phyloP scores from a whole-genome alignment of 2,113 vertebrate genomes.

The Trachemys scripta region DNA sequence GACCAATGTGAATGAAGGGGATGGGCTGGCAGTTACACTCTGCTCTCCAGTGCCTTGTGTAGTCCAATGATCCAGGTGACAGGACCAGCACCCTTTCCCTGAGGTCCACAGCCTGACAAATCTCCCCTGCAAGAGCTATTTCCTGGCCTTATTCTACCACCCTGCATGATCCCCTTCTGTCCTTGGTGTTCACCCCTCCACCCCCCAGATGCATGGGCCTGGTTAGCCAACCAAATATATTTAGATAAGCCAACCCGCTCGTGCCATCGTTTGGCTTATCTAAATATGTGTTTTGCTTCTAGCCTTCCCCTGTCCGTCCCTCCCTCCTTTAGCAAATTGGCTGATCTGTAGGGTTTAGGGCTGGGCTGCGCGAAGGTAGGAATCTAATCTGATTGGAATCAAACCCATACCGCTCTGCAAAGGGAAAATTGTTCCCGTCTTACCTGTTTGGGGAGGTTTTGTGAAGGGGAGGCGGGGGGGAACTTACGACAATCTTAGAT shows the following conservation, averaged over 20 bases:
- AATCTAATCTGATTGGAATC: not conserved
- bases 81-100: not conserved
- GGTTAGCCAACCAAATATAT: slow-evolving; percentile 27
- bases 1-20: not conserved
- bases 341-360: slow-evolving; percentile 25
- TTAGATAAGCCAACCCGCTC: not conserved
- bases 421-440: not conserved
- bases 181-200: not conserved
- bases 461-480: not conserved
- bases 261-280: slow-evolving; percentile 21
- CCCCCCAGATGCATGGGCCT: slow-evolving; percentile 27
- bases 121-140: not conserved
- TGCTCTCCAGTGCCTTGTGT: not conserved
- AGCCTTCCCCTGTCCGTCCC: accelerated
- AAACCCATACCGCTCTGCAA: not conserved
- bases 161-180: not conserved
- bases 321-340: slow-evolving; percentile 30
- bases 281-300: slow-evolving; percentile 6
- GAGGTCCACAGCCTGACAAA: not conserved
- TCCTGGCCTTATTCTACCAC: not conserved
- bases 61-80: accelerated
- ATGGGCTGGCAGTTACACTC: not conserved
- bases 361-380: not conserved
- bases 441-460: not conserved
- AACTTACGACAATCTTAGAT: not conserved